Base-by-base conservation (phyloP, 2,113 vertebrate genomes). In the Plectropomus leopardus region DNA sequence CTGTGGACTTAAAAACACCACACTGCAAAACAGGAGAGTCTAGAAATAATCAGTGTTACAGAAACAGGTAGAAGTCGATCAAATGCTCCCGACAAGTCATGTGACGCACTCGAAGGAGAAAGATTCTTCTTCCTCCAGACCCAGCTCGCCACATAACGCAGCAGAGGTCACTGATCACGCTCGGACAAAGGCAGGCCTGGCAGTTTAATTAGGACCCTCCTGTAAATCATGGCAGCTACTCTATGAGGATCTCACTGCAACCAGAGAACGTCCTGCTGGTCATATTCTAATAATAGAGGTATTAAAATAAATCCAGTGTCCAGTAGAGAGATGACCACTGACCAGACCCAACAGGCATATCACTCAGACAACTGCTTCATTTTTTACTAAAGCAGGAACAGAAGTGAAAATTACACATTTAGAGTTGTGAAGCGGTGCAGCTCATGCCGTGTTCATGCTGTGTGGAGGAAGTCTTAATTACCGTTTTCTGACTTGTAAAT, bases 131-230 rank as follows among this genome's bases (percentile, higher is more conserved):
- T n/a, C 19, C 19, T 5, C 13, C 30, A 36, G 17, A n/a, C 42
- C 11, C 44, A 42, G 51, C 32, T 48, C 14, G 1, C 53, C 53
- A 36, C 74, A 50, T 26, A 40, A 45, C 21, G 1, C 32, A 51
- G 23, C 64, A 51, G 32, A 74, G 44, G 44, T 50, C 70, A 73
- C 44, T 34, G 78, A 74, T 76, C 67, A 68, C 53, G 6, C 48
- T 64, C 58, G 53, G 10, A 19, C 40, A 57, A 40, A 75, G 45
- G 21, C 54, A 60, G 40, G 26, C 28, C 57, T 71, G 73, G 59
- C 67, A 21, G 32, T 50, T 75, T n/a, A 68, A 79, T 84, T 67
- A 72, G 64, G 47, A 36, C n/a, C 21, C 68, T 59, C 34, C 45
- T 60, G 42, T 26, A 77, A 72, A 53, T 57, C 59, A n/a, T 51